phyloP scores from a whole-genome alignment of 2,888 invertebrate species.

The Hydriomena furcata region DNA sequence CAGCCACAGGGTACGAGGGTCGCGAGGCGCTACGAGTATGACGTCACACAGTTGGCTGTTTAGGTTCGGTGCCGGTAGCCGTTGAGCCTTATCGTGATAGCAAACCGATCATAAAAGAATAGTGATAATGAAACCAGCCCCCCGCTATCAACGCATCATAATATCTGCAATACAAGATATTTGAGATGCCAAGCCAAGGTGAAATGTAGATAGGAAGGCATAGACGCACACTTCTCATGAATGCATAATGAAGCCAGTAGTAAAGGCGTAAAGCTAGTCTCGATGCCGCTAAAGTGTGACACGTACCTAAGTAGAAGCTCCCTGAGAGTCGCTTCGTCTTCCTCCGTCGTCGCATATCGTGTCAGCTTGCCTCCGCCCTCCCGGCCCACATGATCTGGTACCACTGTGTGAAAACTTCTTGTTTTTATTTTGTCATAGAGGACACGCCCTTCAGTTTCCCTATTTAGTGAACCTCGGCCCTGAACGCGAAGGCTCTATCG shows the following conservation, averaged over 20 bases:
- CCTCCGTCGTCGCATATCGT: slow-evolving; percentile 93
- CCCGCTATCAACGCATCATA: slow-evolving; percentile 57
- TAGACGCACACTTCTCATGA: slow-evolving; percentile 44
- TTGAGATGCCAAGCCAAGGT: slow-evolving; percentile 76
- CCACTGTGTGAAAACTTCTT: slow-evolving; percentile 78
- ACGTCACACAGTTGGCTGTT: slow-evolving; percentile 10
- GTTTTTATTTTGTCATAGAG: slow-evolving; percentile 55
- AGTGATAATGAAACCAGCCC: slow-evolving; percentile 56
- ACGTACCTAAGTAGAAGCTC: slow-evolving; percentile 96
- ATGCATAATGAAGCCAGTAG: slow-evolving; percentile 70
- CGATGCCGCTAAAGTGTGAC: slow-evolving; percentile 60
- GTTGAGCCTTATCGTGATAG: slow-evolving; percentile 67
- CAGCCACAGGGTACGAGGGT: slow-evolving; percentile 31
- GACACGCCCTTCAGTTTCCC: slow-evolving; percentile 10
- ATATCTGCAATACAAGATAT: slow-evolving; percentile 78
- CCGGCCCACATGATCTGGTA: slow-evolving; percentile 82
- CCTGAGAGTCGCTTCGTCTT: slow-evolving; percentile 97
- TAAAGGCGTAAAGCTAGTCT: slow-evolving; percentile 71
- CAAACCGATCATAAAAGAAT: slow-evolving; percentile 60
- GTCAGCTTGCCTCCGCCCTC: slow-evolving; percentile 85
- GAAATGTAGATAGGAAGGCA: slow-evolving; percentile 48
- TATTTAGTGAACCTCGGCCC: slow-evolving; percentile 4
- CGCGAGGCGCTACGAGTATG: slow-evolving; percentile 20
- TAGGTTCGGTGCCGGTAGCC: slow-evolving; percentile 51
- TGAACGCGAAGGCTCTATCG: slow-evolving; percentile 7